phyloP scores from a whole-genome alignment of 2,797 vertebrate genomes.

The Pseudochromis fuscus region DNA sequence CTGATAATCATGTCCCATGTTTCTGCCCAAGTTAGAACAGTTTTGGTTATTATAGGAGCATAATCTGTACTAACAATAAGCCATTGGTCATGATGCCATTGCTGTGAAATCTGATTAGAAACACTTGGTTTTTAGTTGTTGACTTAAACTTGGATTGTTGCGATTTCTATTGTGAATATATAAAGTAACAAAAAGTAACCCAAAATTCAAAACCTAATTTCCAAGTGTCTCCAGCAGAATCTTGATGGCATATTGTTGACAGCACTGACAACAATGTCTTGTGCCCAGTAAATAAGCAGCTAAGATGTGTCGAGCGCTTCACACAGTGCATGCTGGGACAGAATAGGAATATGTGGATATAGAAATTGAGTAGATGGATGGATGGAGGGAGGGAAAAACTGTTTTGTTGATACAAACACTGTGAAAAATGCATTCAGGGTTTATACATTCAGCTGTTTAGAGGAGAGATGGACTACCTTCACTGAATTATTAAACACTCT shows the following conservation, averaged over 20 bases:
- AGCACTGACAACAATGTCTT: not conserved
- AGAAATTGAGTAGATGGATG: not conserved
- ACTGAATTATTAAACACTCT: constrained; percentile 25
- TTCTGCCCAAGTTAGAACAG: no score
- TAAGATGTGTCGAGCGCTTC: not conserved
- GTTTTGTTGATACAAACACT: constrained; percentile 16
- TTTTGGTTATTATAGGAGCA: no score
- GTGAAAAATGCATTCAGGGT: constrained; percentile 7
- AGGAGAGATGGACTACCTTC: not conserved
- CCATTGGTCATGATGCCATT: not conserved
- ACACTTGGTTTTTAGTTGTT: not conserved
- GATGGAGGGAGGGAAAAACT: constrained; percentile 1
- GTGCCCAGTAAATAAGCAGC: constrained; percentile 1
- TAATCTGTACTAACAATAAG: no score
- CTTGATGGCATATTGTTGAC: not conserved
- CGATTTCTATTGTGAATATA: constrained; percentile 16
- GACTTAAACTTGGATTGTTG: not conserved
- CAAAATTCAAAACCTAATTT: constrained; percentile 12
- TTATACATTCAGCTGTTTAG: constrained; percentile 26
- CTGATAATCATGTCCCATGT: no score
- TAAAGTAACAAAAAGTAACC: not conserved
- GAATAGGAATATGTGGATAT: not conserved
- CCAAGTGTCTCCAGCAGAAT: not conserved
- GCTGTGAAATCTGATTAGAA: not conserved
- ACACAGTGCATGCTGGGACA: not conserved